Conservation (phyloP, 2,113 vertebrate species). For the Sorex fumeus region DNA sequence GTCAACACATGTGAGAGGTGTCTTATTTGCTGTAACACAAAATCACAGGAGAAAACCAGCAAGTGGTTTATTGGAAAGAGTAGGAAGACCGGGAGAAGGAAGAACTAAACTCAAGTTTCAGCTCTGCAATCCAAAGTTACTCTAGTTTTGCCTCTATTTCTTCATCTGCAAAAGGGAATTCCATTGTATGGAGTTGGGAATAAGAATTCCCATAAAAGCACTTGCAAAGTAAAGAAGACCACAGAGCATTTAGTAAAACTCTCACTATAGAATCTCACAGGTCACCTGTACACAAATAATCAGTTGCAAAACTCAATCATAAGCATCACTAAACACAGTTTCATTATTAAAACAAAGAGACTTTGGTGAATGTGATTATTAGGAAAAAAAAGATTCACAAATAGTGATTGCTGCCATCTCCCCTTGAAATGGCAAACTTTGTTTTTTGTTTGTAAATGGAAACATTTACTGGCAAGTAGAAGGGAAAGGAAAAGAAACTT, state of each 20-base stretch:
- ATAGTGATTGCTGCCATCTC: not conserved
- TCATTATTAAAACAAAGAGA: not conserved
- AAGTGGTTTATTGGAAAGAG: not conserved
- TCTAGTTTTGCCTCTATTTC: not conserved
- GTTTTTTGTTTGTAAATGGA: no score
- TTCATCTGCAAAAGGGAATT: slow-evolving; percentile 4
- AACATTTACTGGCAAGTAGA: no score
- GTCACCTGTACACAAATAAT: not conserved
- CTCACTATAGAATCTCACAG: not conserved
- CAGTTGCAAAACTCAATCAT: not conserved
- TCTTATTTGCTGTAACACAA: not conserved
- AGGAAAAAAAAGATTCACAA: not conserved
- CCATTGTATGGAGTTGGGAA: not conserved
- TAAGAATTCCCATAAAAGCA: not conserved
- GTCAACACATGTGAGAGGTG: not conserved
- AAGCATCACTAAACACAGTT: not conserved
- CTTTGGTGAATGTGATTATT: not conserved
- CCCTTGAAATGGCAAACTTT: no score
- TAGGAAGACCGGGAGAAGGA: not conserved
- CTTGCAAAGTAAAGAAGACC: not conserved
- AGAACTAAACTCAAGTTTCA: not conserved
- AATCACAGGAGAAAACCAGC: not conserved
- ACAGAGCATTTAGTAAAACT: not conserved
- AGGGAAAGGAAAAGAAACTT: no score
- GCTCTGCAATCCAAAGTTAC: not conserved